Percentiles rank a stretch among this genome's conserved stretches.
Evolutionary conservation across 64 coral and sea anemone genomes (phyloP).

Genomic region (Montipora foliosa): DNA sequence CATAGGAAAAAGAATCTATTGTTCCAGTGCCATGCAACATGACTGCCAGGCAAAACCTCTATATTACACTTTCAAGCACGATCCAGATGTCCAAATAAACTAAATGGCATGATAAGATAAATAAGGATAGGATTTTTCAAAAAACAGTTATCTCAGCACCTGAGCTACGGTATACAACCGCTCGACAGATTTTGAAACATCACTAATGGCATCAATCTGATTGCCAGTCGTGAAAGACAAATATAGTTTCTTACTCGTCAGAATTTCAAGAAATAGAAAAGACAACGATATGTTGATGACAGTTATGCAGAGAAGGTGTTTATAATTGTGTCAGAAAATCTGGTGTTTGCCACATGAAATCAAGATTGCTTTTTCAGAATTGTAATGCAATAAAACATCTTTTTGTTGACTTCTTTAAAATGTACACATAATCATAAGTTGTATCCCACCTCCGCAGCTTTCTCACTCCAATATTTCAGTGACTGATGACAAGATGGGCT

Average conservation of each 20-base stretch:
- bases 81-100: neutral
- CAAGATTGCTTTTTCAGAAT: neutral
- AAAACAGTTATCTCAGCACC: neutral
- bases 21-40: too few relatives aligned
- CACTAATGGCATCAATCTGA: neutral
- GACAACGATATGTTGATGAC: too few relatives aligned
- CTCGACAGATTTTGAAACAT: neutral
- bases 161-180: neutral
- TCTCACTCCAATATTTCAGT: constrained; percentile 90
- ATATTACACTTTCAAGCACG: too few relatives aligned
- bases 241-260: neutral
- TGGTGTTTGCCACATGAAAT: neutral
- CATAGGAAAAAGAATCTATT: too few relatives aligned
- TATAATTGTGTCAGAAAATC: neutral
- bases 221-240: too few relatives aligned
- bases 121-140: neutral
- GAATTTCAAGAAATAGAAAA: neutral
- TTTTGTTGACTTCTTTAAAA: neutral
- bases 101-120: constrained; percentile 26
- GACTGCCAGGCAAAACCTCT: too few relatives aligned
- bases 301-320: too few relatives aligned
- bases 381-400: neutral
- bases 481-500: constrained; percentile 86
- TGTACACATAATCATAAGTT: neutral
- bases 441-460: constrained; percentile 78